phyloP scores from a whole-genome alignment of 2,113 vertebrate genomes.

The Forbesichthys agassizii region DNA sequence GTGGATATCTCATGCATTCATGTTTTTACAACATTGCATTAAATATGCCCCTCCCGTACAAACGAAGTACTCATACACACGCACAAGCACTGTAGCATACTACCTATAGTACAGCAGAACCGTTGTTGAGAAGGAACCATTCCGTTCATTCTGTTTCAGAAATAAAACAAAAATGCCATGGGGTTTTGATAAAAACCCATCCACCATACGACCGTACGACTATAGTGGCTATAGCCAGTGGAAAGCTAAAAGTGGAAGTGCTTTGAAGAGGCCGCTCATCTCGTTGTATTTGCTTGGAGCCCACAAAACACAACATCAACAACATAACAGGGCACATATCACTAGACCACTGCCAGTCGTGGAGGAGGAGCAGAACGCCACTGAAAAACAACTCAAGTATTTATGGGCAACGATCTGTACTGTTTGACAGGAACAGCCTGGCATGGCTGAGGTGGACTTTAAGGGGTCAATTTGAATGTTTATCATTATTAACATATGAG shows the following conservation, averaged over 20 bases:
- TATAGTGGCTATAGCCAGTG: not conserved
- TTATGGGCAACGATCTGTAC: constrained; percentile 44
- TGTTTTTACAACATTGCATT: too few relatives aligned
- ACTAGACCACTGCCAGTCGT: constrained; percentile 8
- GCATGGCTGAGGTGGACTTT: constrained; percentile 48
- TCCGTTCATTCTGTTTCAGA: not conserved
- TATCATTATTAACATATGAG: constrained; percentile 53
- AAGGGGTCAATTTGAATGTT: constrained; percentile 38
- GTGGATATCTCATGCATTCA: constrained; percentile 8
- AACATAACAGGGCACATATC: constrained; percentile 15
- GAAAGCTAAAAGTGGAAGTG: not conserved
- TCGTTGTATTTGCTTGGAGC: constrained; percentile 35
- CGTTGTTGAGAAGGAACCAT: too few relatives aligned
- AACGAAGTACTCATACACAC: too few relatives aligned
- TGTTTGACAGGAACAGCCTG: constrained; percentile 49
- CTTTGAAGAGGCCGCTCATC: constrained; percentile 18
- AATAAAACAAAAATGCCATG: too few relatives aligned
- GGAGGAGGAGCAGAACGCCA: constrained; percentile 7
- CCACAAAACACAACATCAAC: constrained; percentile 22
- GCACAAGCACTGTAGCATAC: too few relatives aligned
- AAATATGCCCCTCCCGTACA: too few relatives aligned
- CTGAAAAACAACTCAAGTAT: constrained; percentile 30
- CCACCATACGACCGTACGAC: constrained; percentile 3
- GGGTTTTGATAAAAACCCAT: constrained; percentile 21
- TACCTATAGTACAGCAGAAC: too few relatives aligned